These are phyloP conservation scores for Anaspis maculata DNA, from an alignment of 2,888 invertebrate species.

Conservation along the genomic window DNA sequence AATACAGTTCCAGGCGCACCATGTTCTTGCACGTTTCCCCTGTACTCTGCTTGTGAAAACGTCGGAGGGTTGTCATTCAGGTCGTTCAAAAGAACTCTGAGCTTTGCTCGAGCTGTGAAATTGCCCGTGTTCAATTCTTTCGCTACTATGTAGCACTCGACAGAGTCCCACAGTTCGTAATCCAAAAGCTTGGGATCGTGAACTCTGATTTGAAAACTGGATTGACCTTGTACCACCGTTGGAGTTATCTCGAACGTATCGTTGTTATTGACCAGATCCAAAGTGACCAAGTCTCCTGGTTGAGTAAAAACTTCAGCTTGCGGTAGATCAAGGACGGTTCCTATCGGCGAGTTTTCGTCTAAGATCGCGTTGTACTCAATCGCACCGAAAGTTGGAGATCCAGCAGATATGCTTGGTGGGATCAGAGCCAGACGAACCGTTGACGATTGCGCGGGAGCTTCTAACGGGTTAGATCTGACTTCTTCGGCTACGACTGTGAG, in stretches of 20 bases:
- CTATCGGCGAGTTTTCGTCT: conserved; percentile 74
- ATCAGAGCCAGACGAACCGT: conserved; percentile 78
- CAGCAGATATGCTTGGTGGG: conserved; percentile 35
- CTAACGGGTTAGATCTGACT: conserved; percentile 56
- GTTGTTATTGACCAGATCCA: conserved; percentile 70
- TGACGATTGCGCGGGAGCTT: conserved; percentile 64
- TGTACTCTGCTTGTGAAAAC: conserved; percentile 66
- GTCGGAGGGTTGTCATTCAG: conserved; percentile 82
- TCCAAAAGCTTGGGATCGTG: conserved; percentile 75
- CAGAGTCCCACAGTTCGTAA: conserved; percentile 70
- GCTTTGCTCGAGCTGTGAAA: conserved; percentile 62
- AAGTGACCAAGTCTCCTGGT: conserved; percentile 62
- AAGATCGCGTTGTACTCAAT: conserved; percentile 63
- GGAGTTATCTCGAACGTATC: conserved; percentile 86
- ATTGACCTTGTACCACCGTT: conserved; percentile 62
- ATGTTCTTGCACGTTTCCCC: conserved; percentile 72
- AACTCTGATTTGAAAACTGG: conserved; percentile 72
- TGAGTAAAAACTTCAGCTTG: conserved; percentile 33
- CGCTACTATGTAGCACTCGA: conserved; percentile 65
- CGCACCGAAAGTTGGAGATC: conserved; percentile 33
- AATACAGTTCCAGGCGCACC: conserved; percentile 50
- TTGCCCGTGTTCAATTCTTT: conserved; percentile 72
- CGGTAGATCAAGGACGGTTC: conserved; percentile 53
- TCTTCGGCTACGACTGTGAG: conserved; percentile 82
- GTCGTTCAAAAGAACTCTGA: conserved; percentile 75